Base-by-base conservation (phyloP, 2,113 vertebrate genomes). In the Phrynocephalus versicolor region DNA sequence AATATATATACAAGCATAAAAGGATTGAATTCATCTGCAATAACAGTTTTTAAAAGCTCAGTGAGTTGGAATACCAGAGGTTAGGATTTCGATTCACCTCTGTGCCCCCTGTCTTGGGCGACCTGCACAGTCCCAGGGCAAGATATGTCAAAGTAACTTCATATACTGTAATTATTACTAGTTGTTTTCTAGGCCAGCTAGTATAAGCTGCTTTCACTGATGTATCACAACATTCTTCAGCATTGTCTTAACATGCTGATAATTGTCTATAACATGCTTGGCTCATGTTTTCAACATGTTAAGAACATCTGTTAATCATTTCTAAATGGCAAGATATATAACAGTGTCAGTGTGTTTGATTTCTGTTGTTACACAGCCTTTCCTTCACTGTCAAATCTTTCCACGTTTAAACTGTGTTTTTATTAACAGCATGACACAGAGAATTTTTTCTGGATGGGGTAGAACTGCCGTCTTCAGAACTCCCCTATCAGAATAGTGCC, bases 341-440 rank as follows among this genome's bases (percentile, higher is more conserved):
- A 51, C 41, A 72, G n/a, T n/a, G n/a, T n/a, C 79, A 65, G n/a
- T 35, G 35, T 60, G 57, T n/a, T 37, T 73, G 58, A 73, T 60
- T 62, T 85, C 57, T 80, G 39, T 25, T 72, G 67, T 64, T 23
- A 25, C 67, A 85, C 39, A 71, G 58, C 51, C 69, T 80, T 73
- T 73, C 39, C 77, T 35, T 30, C 39, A 30, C 9, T 45, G 57
- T 21, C 27, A 14, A 64, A 80, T 35, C 16, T 60, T 64, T 35
- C 77, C 77, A 64, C 64, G 39, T 74, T 86, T 86, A 80, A 80
- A 3, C 45, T 73, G 69, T 74, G 39, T 86, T 86, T 85, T 73
- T 85, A 79, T 73, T 72, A 73, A 73, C 41, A 74, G 70, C 70
- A 65, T 55, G 70, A 80, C 69, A 65, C 23, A 65, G 39, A 64